phyloP scores from a whole-genome alignment of 2,113 vertebrate genomes.

The Glaucomys volans region DNA sequence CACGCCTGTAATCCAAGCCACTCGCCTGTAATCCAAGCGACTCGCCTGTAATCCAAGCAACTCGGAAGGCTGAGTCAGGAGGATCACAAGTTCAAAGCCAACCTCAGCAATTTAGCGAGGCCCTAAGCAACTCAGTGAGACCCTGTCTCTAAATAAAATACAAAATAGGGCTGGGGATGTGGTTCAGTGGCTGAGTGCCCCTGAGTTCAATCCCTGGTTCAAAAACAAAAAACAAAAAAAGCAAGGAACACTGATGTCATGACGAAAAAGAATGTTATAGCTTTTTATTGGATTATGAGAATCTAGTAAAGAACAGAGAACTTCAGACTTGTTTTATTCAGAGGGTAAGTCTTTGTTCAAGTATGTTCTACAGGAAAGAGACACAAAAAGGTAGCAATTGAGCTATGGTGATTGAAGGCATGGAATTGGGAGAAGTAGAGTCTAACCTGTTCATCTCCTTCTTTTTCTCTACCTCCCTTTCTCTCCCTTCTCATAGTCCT shows the following conservation, averaged over 20 bases:
- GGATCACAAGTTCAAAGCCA: too few relatives aligned
- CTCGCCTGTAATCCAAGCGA: too few relatives aligned
- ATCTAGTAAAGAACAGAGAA: constrained; percentile 2
- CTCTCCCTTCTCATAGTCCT: background rate
- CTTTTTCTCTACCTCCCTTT: background rate
- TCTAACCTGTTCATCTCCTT: background rate
- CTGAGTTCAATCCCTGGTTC: too few relatives aligned
- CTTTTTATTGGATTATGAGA: constrained; percentile 34
- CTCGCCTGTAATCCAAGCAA: too few relatives aligned
- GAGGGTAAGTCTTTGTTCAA: background rate
- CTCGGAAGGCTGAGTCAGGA: too few relatives aligned
- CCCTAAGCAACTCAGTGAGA: too few relatives aligned
- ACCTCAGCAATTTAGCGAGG: too few relatives aligned
- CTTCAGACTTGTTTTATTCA: background rate
- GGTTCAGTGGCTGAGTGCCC: too few relatives aligned
- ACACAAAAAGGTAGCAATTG: background rate
- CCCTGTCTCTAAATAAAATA: too few relatives aligned
- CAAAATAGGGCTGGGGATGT: too few relatives aligned
- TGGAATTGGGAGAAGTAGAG: background rate
- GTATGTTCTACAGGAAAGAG: background rate
- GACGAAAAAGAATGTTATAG: background rate
- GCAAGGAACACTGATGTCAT: background rate
- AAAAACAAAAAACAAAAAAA: too few relatives aligned
- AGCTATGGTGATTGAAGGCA: background rate
- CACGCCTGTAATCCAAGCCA: too few relatives aligned